Conservation (phyloP, 2,888 invertebrate species). For the Embidobia sp. region DNA sequence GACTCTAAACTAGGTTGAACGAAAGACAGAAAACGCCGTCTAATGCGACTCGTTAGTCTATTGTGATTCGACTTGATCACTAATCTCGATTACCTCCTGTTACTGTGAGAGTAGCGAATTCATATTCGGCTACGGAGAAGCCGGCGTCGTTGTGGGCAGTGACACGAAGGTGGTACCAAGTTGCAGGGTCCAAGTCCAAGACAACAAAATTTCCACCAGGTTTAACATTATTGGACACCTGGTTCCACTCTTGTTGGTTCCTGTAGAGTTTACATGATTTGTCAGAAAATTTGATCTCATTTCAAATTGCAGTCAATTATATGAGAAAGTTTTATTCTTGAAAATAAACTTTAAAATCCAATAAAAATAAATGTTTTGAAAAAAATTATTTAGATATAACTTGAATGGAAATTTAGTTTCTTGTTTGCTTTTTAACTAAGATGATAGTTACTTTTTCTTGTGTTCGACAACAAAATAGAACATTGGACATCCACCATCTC, state of each 20-base stretch:
- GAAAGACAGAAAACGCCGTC: too few relatives aligned
- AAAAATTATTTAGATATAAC: too few relatives aligned
- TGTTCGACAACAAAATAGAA: slow-evolving; percentile 97
- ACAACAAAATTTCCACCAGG: slow-evolving; percentile 95
- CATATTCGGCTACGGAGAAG: slow-evolving; percentile 96
- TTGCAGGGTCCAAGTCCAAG: slow-evolving; percentile 94
- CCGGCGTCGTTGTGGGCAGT: slow-evolving; percentile 98
- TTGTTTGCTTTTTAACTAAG: too few relatives aligned
- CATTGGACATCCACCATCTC: slow-evolving; percentile 97
- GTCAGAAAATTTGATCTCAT: too few relatives aligned
- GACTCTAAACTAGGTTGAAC: too few relatives aligned
- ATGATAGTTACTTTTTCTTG: slow-evolving; percentile 90
- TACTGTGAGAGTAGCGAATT: slow-evolving; percentile 96
- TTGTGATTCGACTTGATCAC: slow-evolving; percentile 3
- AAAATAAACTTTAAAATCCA: neutral
- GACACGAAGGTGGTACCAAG: slow-evolving; percentile 95
- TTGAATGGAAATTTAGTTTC: too few relatives aligned
- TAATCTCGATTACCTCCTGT: slow-evolving; percentile 90
- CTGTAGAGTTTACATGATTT: too few relatives aligned
- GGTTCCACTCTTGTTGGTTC: slow-evolving; percentile 94
- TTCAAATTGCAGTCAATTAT: too few relatives aligned
- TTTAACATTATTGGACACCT: slow-evolving; percentile 96
- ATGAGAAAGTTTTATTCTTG: too few relatives aligned
- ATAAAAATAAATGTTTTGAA: slow-evolving; percentile 8
- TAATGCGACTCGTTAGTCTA: slow-evolving; percentile 15